Percentiles rank a stretch among this genome's conserved stretches.
phyloP scores from a whole-genome alignment of 2,888 invertebrate genomes.

The Creontiades dilutus region DNA sequence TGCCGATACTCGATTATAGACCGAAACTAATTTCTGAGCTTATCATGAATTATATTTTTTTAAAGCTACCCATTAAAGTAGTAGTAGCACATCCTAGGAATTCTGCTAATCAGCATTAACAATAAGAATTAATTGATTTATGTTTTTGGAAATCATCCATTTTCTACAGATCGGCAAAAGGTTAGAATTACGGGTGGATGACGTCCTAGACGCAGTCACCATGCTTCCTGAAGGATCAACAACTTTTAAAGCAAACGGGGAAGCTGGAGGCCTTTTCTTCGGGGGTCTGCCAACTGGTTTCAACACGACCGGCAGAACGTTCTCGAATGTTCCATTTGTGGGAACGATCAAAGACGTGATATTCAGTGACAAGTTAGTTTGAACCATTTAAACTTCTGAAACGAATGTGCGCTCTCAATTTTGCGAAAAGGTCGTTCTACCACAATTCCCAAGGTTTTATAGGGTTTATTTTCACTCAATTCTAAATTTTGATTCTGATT shows the following conservation, averaged over 20 bases:
- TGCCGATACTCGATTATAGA: no score
- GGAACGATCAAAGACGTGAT: conserved; percentile 92
- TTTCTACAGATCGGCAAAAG: conserved; percentile 77
- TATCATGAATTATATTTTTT: no score
- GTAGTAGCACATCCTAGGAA: no score
- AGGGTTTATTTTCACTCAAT: neutral
- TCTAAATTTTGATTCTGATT: neutral
- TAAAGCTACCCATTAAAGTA: no score
- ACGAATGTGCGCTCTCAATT: no score
- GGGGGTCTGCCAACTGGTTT: conserved; percentile 85
- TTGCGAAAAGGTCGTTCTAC: no score
- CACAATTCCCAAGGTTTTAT: no score
- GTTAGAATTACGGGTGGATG: conserved; percentile 87
- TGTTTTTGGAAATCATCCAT: no score
- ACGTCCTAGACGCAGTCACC: conserved; percentile 82
- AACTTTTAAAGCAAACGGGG: conserved; percentile 81
- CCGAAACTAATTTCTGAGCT: no score
- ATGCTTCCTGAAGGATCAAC: conserved; percentile 82
- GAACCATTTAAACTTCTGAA: no score
- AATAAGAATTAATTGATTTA: no score
- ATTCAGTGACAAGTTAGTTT: conserved; percentile 87
- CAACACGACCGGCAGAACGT: conserved; percentile 81
- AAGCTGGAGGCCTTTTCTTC: conserved; percentile 85
- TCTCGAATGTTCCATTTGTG: conserved; percentile 82
- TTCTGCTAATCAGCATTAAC: no score